Conservation (phyloP, 1,140 invertebrate species). For the Formica exsecta region DNA sequence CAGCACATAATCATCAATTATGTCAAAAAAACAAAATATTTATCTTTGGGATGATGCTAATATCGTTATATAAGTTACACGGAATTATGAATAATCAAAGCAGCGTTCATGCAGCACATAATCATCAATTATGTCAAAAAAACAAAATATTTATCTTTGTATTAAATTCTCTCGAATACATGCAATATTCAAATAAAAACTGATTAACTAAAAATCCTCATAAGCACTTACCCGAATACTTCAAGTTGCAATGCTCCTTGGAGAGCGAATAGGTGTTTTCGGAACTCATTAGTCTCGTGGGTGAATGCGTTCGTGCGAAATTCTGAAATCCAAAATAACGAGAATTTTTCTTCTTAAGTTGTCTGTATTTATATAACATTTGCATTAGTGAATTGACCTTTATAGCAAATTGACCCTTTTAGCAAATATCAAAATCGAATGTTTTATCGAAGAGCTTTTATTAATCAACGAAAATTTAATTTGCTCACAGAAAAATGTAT, state of each 20-base stretch:
- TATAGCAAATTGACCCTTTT: background rate
- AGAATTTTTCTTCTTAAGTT: constrained; percentile 28
- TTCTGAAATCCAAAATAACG: constrained; percentile 82
- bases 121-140: background rate
- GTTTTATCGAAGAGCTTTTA: background rate
- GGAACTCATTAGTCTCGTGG: constrained; percentile 86
- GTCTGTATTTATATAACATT: constrained; percentile 21
- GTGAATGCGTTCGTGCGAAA: constrained; percentile 85
- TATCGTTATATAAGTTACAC: too few species aligned
- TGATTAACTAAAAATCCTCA: background rate
- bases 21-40: background rate
- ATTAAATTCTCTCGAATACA: background rate
- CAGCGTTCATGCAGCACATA: constrained; percentile 3
- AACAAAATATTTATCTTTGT: background rate
- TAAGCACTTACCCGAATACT: constrained; percentile 83
- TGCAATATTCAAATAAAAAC: constrained; percentile 28
- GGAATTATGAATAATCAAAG: background rate
- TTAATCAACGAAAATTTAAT: constrained; percentile 11
- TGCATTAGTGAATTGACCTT: background rate
- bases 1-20: background rate
- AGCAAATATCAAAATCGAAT: constrained; percentile 21
- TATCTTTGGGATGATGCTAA: too few species aligned
- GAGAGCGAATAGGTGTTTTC: constrained; percentile 85
- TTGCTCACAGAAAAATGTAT: constrained; percentile 6
- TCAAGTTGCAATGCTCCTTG: constrained; percentile 85